Evolutionary conservation across 2,888 invertebrate genomes (phyloP).

Genomic region (Stenodema calcarata): DNA sequence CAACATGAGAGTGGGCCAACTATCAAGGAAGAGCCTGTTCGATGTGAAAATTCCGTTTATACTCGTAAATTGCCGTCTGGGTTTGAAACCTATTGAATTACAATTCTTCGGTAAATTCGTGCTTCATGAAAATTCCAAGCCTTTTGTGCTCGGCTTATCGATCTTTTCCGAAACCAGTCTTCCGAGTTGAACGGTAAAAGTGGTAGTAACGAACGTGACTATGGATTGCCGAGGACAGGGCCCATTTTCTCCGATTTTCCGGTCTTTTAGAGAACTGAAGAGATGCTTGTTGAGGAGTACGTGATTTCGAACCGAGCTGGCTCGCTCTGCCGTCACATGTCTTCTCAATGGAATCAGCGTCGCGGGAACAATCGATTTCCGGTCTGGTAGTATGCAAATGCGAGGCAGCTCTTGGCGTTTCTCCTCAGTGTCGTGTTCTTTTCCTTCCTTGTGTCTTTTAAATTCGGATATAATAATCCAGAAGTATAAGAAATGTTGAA

Average conservation of each 20-base stretch:
- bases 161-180: neutral
- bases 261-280: neutral
- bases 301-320: neutral
- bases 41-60: no score
- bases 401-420: neutral
- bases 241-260: neutral
- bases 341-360: neutral
- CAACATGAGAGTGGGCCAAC: no score
- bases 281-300: neutral
- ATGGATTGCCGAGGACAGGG: neutral
- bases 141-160: neutral
- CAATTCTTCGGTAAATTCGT: neutral
- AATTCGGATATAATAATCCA: neutral
- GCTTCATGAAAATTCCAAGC: neutral
- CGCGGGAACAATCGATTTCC: constrained; percentile 5
- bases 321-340: neutral
- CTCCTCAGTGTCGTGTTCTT: neutral
- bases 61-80: no score
- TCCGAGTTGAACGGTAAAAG: neutral
- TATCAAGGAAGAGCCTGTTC: no score
- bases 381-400: neutral
- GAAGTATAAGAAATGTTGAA: neutral
- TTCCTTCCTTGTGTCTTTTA: neutral
- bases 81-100: neutral
- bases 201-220: neutral